Base-by-base conservation (phyloP, 2,888 invertebrate species). In the Mimas tiliae region DNA sequence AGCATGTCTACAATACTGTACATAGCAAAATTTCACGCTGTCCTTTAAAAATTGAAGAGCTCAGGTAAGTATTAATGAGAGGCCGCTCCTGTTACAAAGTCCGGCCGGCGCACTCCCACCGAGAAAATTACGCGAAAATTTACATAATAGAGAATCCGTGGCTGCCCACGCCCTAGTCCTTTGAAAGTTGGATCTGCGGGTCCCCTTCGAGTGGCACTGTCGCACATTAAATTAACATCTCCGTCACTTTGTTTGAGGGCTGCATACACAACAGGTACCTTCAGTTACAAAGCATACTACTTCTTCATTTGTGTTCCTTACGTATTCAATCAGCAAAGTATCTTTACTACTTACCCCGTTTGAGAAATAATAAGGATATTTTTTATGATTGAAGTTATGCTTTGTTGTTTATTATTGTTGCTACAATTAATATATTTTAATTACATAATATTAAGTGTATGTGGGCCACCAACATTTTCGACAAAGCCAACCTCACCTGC, bases 111-210 rank as follows among this genome's bases (percentile, higher is more conserved):
- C 79, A 83, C 85, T 83, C 82, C 84, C 84, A 84, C 85, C 81
- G 89, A 87, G 88, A 86, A 91, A 92, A 92, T 92, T 92, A 92
- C 89, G 83, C 81, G 85, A 81, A 88, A 92, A 93, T 93, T 93
- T 93, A 90, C 93, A 93, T 93, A 92, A 93, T 91, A 91, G 91
- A 91, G 89, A 92, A 90, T 89, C 91, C 89, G 91, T 91, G 91
- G 90, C 88, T 81, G 82, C 85, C n/a, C n/a, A n/a, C n/a, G n/a
- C n/a, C 86, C 85, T 85, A 80, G 88, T 89, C 91, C 91, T 92
- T 92, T 91, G 91, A 91, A 90, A 90, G 86, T 86, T 83, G 81
- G 86, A 77, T 81, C 84, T 83, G 75, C 73, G 84, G 81, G 85
- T 82, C 82, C 85, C 89, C 83, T 83, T 87, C 88, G 82, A 88